Evolutionary conservation across 2,113 vertebrate species (phyloP).

Genomic region (Rissa tridactyla): DNA sequence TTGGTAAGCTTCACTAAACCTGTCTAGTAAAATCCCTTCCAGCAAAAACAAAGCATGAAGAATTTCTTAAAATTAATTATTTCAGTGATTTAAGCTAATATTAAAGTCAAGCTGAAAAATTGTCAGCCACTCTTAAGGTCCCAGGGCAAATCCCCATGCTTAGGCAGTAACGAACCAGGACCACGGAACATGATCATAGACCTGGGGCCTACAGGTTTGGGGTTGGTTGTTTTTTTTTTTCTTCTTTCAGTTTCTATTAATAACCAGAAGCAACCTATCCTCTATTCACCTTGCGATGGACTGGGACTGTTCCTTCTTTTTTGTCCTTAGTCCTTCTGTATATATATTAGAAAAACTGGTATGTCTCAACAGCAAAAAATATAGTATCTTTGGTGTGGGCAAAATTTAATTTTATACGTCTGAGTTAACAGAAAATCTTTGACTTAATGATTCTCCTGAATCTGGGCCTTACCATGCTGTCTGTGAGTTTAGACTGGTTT

Average conservation of each 20-base stretch:
- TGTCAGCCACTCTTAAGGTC: not conserved
- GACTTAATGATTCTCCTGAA: not conserved
- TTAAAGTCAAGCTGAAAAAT: slow-evolving; percentile 35
- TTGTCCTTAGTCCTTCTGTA: not conserved
- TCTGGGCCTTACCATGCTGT: not conserved
- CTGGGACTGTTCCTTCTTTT: not conserved
- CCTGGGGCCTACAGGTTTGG: not conserved
- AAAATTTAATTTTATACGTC: not conserved
- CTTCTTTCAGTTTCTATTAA: not conserved
- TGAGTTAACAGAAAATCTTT: slow-evolving; percentile 11
- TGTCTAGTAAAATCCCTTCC: slow-evolving; percentile 10
- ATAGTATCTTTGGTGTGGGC: not conserved
- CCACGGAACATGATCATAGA: not conserved
- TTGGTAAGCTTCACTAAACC: slow-evolving; percentile 51
- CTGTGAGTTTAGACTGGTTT: not conserved
- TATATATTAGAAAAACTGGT: not conserved
- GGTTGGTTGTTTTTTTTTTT: no score
- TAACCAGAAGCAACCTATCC: not conserved
- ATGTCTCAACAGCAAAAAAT: not conserved
- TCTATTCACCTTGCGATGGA: not conserved
- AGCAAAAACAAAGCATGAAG: slow-evolving; percentile 30
- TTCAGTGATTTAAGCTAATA: slow-evolving; percentile 23
- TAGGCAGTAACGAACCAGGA: not conserved
- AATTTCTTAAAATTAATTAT: slow-evolving; percentile 44
- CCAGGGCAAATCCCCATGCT: not conserved